Evolutionary conservation across 2,888 invertebrate species (phyloP).

Genomic region (Hoplodrina blanda): DNA sequence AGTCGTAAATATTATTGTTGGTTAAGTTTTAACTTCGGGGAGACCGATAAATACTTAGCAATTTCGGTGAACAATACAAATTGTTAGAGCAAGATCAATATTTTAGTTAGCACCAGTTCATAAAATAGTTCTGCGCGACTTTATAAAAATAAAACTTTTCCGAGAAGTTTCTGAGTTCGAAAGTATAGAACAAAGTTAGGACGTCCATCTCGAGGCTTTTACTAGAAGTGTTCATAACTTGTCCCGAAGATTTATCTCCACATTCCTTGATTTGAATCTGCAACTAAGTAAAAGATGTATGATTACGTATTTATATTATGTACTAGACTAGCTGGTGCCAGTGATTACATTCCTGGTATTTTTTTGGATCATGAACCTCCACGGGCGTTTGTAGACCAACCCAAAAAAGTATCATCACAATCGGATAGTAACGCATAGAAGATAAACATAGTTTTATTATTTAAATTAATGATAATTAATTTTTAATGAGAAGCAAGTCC

Average conservation of each 20-base stretch:
- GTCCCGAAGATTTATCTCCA: background rate
- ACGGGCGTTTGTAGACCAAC: no score
- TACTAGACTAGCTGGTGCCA: no score
- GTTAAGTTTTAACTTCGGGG: background rate
- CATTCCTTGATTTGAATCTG: conserved; percentile 5
- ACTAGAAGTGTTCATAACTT: conserved; percentile 21
- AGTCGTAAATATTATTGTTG: conserved; percentile 21
- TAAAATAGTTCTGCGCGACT: background rate
- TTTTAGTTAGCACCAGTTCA: background rate
- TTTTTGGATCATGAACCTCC: no score
- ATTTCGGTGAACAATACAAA: conserved; percentile 4
- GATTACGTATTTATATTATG: background rate
- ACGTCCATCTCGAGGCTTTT: conserved; percentile 13
- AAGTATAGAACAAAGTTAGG: conserved; percentile 13
- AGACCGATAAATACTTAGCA: background rate
- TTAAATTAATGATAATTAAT: no score
- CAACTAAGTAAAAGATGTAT: background rate
- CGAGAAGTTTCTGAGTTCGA: conserved; percentile 12
- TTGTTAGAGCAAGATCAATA: background rate
- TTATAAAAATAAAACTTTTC: conserved; percentile 6
- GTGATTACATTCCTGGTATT: no score
- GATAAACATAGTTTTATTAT: no score
- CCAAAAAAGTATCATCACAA: no score
- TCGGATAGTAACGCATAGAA: no score
- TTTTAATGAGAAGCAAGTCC: no score